A percentile compares a stretch with the other conserved stretches of the same genome.
Conservation (phyloP, 1,140 invertebrate species). For the Hyposmocoma kahamanoa region DNA sequence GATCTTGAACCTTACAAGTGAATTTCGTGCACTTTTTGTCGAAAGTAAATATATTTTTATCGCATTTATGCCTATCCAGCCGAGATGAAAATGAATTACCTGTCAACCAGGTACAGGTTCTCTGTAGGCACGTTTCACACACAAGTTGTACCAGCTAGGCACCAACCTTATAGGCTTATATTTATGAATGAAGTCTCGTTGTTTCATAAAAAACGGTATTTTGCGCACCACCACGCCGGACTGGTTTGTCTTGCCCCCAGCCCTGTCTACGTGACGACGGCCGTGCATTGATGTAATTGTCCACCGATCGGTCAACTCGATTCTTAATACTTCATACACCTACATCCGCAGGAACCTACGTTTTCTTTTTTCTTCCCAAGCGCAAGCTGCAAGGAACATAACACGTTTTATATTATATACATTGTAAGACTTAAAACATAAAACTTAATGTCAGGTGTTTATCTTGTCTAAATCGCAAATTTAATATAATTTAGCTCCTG, state of each 20-base stretch:
- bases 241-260: constrained; percentile 42
- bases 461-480: no score
- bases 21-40: constrained; percentile 51
- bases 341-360: constrained; percentile 24
- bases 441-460: no score
- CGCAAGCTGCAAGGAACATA: no score
- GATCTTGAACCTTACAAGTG: constrained; percentile 32
- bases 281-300: constrained; percentile 54
- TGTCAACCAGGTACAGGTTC: constrained; percentile 3
- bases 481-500: no score
- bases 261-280: constrained; percentile 33
- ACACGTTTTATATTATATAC: no score
- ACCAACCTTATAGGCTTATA: neutral
- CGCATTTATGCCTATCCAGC: constrained; percentile 13
- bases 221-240: constrained; percentile 32
- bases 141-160: neutral
- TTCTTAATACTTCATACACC: constrained; percentile 35
- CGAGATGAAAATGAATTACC: constrained; percentile 28
- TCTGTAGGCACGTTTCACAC: constrained; percentile 17
- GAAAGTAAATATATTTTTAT: constrained; percentile 10
- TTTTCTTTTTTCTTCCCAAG: constrained; percentile 27
- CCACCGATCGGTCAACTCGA: constrained; percentile 28
- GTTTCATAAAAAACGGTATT: constrained; percentile 52
- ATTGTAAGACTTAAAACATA: no score
- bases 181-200: constrained; percentile 62